Evolutionary conservation across 2,888 invertebrate species (phyloP), one percentile per base, ranked within the genome.

Genomic region (Unio pictorum): DNA sequence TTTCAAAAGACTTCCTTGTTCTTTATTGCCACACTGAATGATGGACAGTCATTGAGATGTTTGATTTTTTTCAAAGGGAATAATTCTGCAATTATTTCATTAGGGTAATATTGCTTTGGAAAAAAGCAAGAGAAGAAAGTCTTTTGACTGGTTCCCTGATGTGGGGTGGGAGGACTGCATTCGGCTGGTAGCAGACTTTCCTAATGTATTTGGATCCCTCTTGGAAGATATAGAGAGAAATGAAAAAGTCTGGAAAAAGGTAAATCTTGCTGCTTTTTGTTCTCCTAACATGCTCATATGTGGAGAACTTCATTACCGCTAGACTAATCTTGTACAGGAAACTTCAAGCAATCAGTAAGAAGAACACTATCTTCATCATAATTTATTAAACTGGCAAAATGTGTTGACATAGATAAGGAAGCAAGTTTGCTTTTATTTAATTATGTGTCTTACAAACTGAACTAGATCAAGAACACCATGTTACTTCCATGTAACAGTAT

Each of bases 111-210:
- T 96, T 0, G 92, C 94, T 0, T 90, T 96, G 75, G 95, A 95
- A 86, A 95, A 95, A 89, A 92, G 94, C 1, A 85, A 92, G 20
- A 90, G 92, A 26, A 88, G 91, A 20, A 93, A 93, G 87, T 95
- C 96, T 0, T 93, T 93, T 1, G 82, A 91, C 2, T 96, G 96
- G 96, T 90, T 96, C 64, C 91, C 94, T 0, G 85, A 92, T 1
- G 92, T 94, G 90, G 93, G 94, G 45, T 97, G 97, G 97, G 94
- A 95, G 88, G 95, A 97, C 87, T 91, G 95, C 64, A 91, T 95
- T 68, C 94, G 95, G 84, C 89, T 97, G 57, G 91, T 93, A 4
- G 84, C 86, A 3, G 94, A 94, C 72, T 95, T 95, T 86, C 91
- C 93, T 0, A 92, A 93, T 0, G 81, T 90, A 0, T 97, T 97